A percentile compares a stretch with the other conserved stretches of the same genome.
Evolutionary conservation across 2,113 vertebrate species (phyloP).

Genomic region (Sylvicapra grimmia): DNA sequence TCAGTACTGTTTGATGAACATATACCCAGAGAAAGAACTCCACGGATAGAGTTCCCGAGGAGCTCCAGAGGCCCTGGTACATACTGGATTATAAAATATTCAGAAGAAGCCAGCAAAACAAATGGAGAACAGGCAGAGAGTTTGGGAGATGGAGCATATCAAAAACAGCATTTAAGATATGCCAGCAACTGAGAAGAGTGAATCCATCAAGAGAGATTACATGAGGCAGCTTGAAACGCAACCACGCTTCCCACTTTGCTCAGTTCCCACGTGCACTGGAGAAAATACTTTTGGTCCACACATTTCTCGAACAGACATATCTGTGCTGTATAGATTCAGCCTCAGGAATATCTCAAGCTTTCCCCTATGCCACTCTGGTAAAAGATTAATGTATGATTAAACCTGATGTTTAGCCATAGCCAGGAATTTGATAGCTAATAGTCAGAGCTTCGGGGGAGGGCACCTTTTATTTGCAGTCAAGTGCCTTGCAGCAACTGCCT

Average conservation of each 20-base stretch:
- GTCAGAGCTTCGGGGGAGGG: neutral
- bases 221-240: neutral
- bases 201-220: neutral
- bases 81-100: constrained; percentile 30
- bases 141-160: neutral
- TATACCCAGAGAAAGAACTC: neutral
- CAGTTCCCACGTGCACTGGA: neutral
- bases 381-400: neutral
- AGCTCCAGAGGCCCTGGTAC: neutral
- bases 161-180: neutral
- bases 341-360: neutral
- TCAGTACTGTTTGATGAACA: neutral
- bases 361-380: neutral
- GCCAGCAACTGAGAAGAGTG: neutral
- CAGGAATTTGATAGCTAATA: neutral
- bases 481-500: neutral
- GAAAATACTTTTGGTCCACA: neutral
- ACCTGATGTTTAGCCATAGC: neutral
- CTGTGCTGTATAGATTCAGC: neutral
- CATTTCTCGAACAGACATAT: neutral
- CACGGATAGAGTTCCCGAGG: neutral
- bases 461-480: neutral
- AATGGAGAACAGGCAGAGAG: neutral
- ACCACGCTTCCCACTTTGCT: neutral
- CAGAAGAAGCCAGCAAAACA: neutral